Evolutionary conservation across 2,113 vertebrate species (phyloP), one percentile per base, ranked within the genome.

Genomic region (Zosterops lateralis): DNA sequence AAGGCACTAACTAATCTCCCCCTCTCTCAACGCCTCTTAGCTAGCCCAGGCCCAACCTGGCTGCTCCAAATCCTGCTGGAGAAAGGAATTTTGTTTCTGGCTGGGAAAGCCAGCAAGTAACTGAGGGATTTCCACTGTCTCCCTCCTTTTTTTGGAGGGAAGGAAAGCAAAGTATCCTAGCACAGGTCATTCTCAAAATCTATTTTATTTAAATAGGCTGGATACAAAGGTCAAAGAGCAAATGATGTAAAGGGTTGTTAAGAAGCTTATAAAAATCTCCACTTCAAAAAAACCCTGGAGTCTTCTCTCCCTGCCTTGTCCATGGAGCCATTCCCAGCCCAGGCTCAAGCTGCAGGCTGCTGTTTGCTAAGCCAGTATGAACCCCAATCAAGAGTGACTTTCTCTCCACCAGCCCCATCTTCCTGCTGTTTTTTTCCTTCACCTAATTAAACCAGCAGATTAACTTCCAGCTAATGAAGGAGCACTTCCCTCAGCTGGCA

Each of bases 141-240:
- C 48, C 7, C 26, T 62, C 38, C 60, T 74, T 57, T 14, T 75
- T 32, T 47, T 15, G 10, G 90, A 56, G 5, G 61, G 53, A 68
- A 51, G 36, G 57, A 68, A 84, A 61, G 22, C 54, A 68, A 62
- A 58, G 22, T 7, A 54, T 56, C 22, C 45, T 42, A 28, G 64
- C 58, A 94, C 51, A 10, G 16, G 9, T 26, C 0, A 1, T 45
- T 61, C 84, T 44, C 47, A 58, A 61, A 56, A 50, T 17, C 51
- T 38, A 14, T 57, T 90, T 61, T 57, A 61, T 89, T 94, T 75
- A 34, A 93, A 44, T 12, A 62, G 54, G 4, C 38, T 62, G 64
- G 47, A 87, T 47, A 76, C 58, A 91, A 83, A 87, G 70, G 73
- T 89, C 66, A 79, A 61, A 82, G 91, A 89, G 44, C 47, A 82